phyloP scores from a whole-genome alignment of 1,140 invertebrate species.

The Monomorium pharaonis region DNA sequence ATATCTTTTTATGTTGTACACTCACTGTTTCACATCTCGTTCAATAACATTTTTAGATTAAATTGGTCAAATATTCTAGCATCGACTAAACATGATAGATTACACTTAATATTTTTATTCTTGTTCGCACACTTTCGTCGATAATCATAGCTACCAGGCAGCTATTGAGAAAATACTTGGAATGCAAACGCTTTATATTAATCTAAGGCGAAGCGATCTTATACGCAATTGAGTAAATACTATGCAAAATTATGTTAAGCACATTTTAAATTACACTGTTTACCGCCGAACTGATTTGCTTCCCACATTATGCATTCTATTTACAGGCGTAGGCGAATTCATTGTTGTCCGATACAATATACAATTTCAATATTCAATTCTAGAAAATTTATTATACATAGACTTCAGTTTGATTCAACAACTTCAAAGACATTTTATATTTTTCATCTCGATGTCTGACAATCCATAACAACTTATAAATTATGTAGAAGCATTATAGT shows the following conservation, averaged over 20 bases:
- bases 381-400: conserved; percentile 16
- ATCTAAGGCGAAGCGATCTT: conserved; percentile 42
- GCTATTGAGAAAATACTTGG: conserved; percentile 57
- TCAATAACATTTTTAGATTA: conserved; percentile 27
- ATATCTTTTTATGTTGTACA: conserved; percentile 13
- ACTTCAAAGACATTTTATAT: conserved; percentile 51
- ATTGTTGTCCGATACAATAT: neutral
- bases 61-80: conserved; percentile 39
- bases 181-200: conserved; percentile 65
- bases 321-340: neutral
- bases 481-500: conserved; percentile 28
- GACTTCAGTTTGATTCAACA: conserved; percentile 38
- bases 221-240: conserved; percentile 5
- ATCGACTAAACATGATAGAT: conserved; percentile 2
- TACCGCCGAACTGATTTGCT: conserved; percentile 51
- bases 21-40: conserved; percentile 20
- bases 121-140: neutral
- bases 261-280: conserved; percentile 37
- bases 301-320: conserved; percentile 59
- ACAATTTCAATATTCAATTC: neutral
- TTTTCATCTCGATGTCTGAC: conserved; percentile 9
- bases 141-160: neutral
- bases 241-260: conserved; percentile 41
- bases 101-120: neutral
- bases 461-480: conserved; percentile 37